Evolutionary conservation across 2,797 vertebrate genomes (phyloP), one percentile per base, ranked within the genome.

Genomic region (Dryobates pubescens): DNA sequence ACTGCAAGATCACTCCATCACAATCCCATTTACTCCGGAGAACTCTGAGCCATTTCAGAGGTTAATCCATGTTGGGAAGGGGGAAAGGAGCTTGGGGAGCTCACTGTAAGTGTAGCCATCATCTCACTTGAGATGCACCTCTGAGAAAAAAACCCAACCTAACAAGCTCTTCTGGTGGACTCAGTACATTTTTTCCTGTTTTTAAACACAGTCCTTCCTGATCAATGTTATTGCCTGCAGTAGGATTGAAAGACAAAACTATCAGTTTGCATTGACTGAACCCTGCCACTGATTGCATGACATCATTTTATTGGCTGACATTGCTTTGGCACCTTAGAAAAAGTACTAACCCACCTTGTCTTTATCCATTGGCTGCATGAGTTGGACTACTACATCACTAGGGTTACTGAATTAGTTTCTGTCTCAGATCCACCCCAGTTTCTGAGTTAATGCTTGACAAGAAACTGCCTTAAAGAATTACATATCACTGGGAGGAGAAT

Each of bases 171-270:
- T 64, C 71, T 51, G 61, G 63, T 13, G 30, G 41, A 77, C 69
- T 82, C 62, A 7, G 43, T 67, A 64, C 17, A 27, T 83, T 83
- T 89, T 93, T 73, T 79, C 85, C 59, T 92, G 72, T 11, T 92
- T 91, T 92, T 65, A 94, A 84, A 94, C 65, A 72, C 24, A 92
- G 94, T 74, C 34, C 69, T 94, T 94, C 84, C 88, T 89, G 86
- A 84, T 65, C 51, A 82, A 84, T 94, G 85, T 90, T 88, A 47
- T 29, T 27, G 57, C 54, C 54, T 0, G 2, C 57, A 70, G 78
- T 13, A 75, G 19, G 43, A 79, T 70, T 78, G 63, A 76, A 92
- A 88, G 61, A 36, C 69, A 87, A 67, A 94, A 45, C 20, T 61
- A 78, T n/a, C 75, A 53, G 13, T 61, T 88, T 73, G 62, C 12